phyloP scores from a whole-genome alignment of 37 sponge, comb jelly and placozoan genomes.

The Chondrosia reniformis region DNA sequence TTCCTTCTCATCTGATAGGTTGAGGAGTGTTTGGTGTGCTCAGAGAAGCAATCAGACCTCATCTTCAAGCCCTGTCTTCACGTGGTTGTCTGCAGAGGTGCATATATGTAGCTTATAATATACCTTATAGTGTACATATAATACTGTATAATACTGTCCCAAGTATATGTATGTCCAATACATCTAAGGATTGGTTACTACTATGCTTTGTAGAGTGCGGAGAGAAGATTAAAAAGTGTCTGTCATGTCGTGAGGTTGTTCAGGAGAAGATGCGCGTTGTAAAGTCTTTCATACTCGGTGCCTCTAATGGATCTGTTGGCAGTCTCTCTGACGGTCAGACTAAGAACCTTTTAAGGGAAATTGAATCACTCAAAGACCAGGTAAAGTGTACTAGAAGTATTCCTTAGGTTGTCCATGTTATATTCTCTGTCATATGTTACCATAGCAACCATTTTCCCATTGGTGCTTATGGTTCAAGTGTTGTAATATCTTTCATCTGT shows the following conservation, averaged over 20 bases:
- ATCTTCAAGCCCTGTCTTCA: slow-evolving; percentile 91
- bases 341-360: slow-evolving; percentile 49
- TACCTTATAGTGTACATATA: no score
- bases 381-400: no score
- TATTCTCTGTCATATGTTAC: no score
- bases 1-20: no score
- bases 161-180: background rate
- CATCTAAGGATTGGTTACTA: background rate
- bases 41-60: slow-evolving; percentile 55
- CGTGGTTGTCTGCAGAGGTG: slow-evolving; percentile 87
- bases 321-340: background rate
- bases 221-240: slow-evolving; percentile 27
- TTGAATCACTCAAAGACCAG: slow-evolving; percentile 80
- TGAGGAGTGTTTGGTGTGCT: slow-evolving; percentile 92
- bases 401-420: no score
- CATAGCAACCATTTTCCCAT: slow-evolving; percentile 9
- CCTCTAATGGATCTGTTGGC: background rate
- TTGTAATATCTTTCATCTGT: background rate
- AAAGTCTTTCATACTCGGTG: background rate
- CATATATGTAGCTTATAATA: slow-evolving; percentile 1
- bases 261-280: slow-evolving; percentile 13
- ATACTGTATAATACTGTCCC: no score
- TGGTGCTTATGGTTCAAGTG: background rate
- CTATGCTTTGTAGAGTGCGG: slow-evolving; percentile 21
- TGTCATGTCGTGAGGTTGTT: slow-evolving; percentile 27